Percentiles rank a stretch among this genome's conserved stretches.
Conservation (phyloP, 2,797 vertebrate species). For the Trachops cirrhosus region DNA sequence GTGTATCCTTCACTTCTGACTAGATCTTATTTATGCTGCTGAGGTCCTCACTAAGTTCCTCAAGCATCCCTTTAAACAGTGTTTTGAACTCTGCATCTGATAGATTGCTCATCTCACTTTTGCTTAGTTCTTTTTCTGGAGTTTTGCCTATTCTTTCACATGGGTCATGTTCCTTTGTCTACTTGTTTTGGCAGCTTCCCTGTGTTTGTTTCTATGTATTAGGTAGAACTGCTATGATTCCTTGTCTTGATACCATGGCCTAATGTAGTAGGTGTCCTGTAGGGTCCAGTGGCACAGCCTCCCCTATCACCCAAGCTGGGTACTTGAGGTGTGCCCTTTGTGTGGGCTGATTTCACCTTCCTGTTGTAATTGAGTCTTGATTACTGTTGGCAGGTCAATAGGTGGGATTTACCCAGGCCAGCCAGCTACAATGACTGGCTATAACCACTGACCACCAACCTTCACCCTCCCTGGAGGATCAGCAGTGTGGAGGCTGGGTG, state of each 20-base stretch:
- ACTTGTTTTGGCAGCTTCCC: too few relatives aligned
- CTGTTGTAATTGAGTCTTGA: background rate
- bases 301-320: background rate
- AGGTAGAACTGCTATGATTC: background rate
- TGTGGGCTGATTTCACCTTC: background rate
- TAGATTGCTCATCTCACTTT: too few relatives aligned
- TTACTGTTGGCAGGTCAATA: background rate
- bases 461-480: background rate
- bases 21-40: too few relatives aligned
- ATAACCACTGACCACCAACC: background rate
- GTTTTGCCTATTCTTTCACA: too few relatives aligned
- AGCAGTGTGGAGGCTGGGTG: background rate
- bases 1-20: too few relatives aligned
- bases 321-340: background rate
- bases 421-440: background rate
- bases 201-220: too few relatives aligned
- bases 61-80: too few relatives aligned
- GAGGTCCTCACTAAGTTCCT: too few relatives aligned
- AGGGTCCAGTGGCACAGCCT: background rate
- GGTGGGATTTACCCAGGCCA: background rate
- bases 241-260: background rate
- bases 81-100: too few relatives aligned
- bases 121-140: too few relatives aligned
- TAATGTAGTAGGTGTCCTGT: background rate
- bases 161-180: too few relatives aligned